Base-by-base conservation (phyloP, 2,888 invertebrate genomes). In the Schizaphis graminum region DNA sequence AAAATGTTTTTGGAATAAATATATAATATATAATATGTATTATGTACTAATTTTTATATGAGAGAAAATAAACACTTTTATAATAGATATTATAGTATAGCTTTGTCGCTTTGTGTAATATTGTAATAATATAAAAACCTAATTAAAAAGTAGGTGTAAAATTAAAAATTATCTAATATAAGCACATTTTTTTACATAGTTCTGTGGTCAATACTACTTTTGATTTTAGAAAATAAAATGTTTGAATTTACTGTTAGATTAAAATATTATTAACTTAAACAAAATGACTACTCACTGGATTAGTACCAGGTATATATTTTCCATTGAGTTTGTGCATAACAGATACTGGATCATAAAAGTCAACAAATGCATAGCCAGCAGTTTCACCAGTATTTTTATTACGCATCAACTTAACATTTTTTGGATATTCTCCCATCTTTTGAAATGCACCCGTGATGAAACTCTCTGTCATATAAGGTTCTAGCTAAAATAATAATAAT, bases 251-350 rank as follows among this genome's bases (percentile, higher is more conserved):
- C 77, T 77, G 5, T 1, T 67, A 67, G n/a, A 67, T n/a, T 35
- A 35, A 21, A 77, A 77, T 16, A 77, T 35, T 16, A 77, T 21
- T 4, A 7, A 21, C 35, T 77, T 77, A 95, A 95, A 35, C 28
- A 92, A 85, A 92, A n/a, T 49, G 35, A 53, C 91, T 57, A 95
- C 96, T 96, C 95, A 98, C 97, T 3, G 98, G 98, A 96, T 97
- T 98, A 95, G 98, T 98, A 94, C 98, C 98, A 5, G 99, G 99
- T 95, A 99, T 98, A 8, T 98, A 97, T 96, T 99, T 99, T 26
- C 99, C 99, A 96, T 99, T 99, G 26, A 99, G 96, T 96, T 98
- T 98, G 96, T 99, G 98, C 98, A 99, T 98, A 0, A 98, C 98
- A 96, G 98, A 98, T 95, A 98, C 97, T 21, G 99, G 98, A 96